Evolutionary conservation across 2,113 vertebrate species (phyloP), one percentile per base, ranked within the genome.

Genomic region (Turnix velox): DNA sequence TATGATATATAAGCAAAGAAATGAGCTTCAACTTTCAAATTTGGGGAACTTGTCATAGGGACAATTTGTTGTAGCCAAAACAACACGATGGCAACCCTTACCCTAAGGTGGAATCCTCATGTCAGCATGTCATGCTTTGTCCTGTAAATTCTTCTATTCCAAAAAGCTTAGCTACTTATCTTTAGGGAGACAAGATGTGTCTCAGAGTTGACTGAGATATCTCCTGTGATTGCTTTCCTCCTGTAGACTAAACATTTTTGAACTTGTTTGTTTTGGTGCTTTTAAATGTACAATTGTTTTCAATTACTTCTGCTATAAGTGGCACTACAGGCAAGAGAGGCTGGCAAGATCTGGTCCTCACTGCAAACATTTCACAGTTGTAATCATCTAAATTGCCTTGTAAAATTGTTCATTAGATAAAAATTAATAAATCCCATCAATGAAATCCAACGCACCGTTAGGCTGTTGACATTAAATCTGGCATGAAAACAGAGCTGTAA

Each of bases 401-500:
- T 91, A 84, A 94, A 96, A 88, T 88, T 93, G 84, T 93, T 94
- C 84, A 92, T 96, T 96, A 94, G 88, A 88, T 87, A 91, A 87
- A 95, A 94, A 92, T 95, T 92, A 95, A 93, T 92, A 93, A 96
- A 93, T 88, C 69, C 80, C 68, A 87, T 63, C 86, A 93, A 92
- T 10, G 14, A 87, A 95, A 96, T 84, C 84, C 69, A 93, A 68
- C 0, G 3, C 74, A 82, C 76, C 0, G 39, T 75, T 92, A 84
- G 40, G 55, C 49, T 88, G 91, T 81, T 96, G 95, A 95, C 84
- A 91, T 75, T 87, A 93, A 81, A 81, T 82, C 22, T 94, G 91
- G 81, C 81, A 78, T 91, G 75, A 87, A 92, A 87, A 79, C 76
- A 35, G 42, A 59, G 77, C n/a, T 55, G 73, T 79, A 87, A 95